A percentile compares a stretch with the other conserved stretches of the same genome.
Evolutionary conservation across 2,797 vertebrate genomes (phyloP).

Genomic region (Orestias chungarensis): DNA sequence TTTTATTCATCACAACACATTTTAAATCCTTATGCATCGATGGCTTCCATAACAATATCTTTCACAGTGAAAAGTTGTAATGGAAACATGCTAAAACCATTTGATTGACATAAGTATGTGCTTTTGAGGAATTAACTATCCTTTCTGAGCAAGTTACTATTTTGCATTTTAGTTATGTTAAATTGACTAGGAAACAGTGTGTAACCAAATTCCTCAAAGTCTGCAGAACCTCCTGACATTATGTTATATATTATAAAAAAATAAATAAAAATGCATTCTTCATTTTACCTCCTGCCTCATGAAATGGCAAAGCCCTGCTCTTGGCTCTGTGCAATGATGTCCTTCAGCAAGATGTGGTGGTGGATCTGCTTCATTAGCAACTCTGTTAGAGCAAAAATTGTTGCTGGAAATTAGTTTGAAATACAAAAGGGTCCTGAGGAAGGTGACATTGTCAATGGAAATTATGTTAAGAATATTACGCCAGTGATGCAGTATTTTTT

Average conservation of each 20-base stretch:
- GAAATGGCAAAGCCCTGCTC: not conserved
- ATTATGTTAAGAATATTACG: slow-evolving; percentile 1
- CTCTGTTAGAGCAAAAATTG: slow-evolving; percentile 34
- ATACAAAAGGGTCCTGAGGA: slow-evolving; percentile 13
- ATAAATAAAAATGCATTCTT: not conserved
- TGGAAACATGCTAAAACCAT: too few relatives aligned
- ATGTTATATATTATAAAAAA: not conserved
- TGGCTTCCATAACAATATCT: too few relatives aligned
- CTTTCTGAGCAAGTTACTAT: too few relatives aligned
- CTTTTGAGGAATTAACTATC: too few relatives aligned
- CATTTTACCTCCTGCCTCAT: not conserved
- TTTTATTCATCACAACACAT: too few relatives aligned
- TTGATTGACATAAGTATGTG: too few relatives aligned
- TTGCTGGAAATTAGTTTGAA: slow-evolving; percentile 36
- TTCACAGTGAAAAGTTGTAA: too few relatives aligned
- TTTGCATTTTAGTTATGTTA: too few relatives aligned
- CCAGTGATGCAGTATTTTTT: not conserved
- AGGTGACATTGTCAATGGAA: not conserved
- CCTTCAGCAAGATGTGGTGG: slow-evolving; percentile 38
- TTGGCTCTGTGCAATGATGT: slow-evolving; percentile 7
- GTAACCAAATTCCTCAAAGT: too few relatives aligned
- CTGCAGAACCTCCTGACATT: too few relatives aligned
- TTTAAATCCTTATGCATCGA: too few relatives aligned
- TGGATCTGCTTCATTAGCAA: slow-evolving; percentile 57
- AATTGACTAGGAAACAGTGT: too few relatives aligned